phyloP scores from a whole-genome alignment of 92 coral and sea anemone genomes.

The Epizoanthus fatuus region DNA sequence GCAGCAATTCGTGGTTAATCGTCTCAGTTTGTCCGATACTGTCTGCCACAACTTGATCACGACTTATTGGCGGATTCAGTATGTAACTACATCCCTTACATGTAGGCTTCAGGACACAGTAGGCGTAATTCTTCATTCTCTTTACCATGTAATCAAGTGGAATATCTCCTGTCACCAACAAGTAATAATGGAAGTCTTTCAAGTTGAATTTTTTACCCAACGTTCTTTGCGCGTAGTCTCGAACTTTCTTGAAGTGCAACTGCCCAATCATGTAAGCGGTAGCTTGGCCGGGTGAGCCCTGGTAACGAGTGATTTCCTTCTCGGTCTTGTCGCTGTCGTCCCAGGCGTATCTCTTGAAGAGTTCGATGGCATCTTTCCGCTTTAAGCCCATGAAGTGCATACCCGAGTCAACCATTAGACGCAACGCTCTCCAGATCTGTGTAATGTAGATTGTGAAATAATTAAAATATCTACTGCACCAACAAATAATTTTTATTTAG shows the following conservation, averaged over 20 bases:
- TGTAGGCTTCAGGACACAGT: constrained; percentile 41
- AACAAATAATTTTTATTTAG: background rate
- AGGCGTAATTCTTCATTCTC: constrained; percentile 67
- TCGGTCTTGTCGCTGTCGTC: constrained; percentile 53
- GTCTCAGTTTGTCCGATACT: background rate
- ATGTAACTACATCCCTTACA: constrained; percentile 64
- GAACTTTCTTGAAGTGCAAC: constrained; percentile 62
- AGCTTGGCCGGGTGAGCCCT: constrained; percentile 91
- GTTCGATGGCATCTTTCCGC: constrained; percentile 45
- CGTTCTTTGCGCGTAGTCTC: constrained; percentile 61
- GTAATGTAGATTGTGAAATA: background rate
- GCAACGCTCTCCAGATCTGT: constrained; percentile 65
- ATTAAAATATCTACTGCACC: background rate
- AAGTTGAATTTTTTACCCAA: constrained; percentile 79
- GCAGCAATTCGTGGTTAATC: background rate
- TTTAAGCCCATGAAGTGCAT: constrained; percentile 59
- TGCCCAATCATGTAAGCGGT: constrained; percentile 90
- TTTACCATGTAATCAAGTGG: constrained; percentile 73
- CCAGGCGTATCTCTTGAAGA: constrained; percentile 68
- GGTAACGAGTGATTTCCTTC: constrained; percentile 91
- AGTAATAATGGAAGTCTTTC: constrained; percentile 83
- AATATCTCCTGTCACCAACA: constrained; percentile 66
- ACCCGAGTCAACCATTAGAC: constrained; percentile 63
- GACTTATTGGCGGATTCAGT: constrained; percentile 53
- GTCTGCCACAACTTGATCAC: background rate